Evolutionary conservation across 2,113 vertebrate species (phyloP), one percentile per base, ranked within the genome.

Genomic region (Loxodonta africana): DNA sequence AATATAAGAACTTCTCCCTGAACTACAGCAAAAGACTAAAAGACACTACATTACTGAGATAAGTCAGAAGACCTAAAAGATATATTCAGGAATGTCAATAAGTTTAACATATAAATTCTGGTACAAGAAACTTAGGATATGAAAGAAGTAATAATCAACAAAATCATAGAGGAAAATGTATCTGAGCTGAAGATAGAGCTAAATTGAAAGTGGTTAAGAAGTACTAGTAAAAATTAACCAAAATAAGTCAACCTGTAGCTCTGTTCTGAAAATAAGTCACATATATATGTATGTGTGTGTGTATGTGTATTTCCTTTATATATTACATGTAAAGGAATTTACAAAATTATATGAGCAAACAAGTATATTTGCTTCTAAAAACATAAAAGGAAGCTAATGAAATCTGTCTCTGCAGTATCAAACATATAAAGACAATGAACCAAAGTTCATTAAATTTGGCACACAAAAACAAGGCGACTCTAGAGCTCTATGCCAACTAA

Each of bases 341-440:
- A 48, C 2, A 91, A 93, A 96, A 91, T 73, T 28, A 51, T 81
- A 21, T 3, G 74, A 81, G 65, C 46, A 15, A 25, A 41, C 8
- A 78, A 78, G 14, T 2, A 62, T 23, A 88, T 77, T 71, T 10
- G 73, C 78, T 92, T 74, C 10, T 67, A 93, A 77, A 71, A 71
- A 73, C 77, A 67, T 74, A 60, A 93, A 91, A 71, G n/a, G 53
- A 92, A 14, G 10, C 28, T 91, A n/a, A 77, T 93, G 69, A 80
- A 74, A 73, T 85, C 30, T 84, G 21, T 44, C 11, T 44, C 53
- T 83, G 1, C 5, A 53, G 11, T 90, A 80, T 30, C 67, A 88
- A 53, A 41, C 5, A 46, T n/a, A 5, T 63, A 86, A 81, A 81
- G 4, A 53, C 30, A 83, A 51, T 48, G 44, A 84, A 91, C 28